Percentiles rank a stretch among this genome's conserved stretches.
phyloP scores from a whole-genome alignment of 2,888 invertebrate genomes.

The Andrena flavipes region DNA sequence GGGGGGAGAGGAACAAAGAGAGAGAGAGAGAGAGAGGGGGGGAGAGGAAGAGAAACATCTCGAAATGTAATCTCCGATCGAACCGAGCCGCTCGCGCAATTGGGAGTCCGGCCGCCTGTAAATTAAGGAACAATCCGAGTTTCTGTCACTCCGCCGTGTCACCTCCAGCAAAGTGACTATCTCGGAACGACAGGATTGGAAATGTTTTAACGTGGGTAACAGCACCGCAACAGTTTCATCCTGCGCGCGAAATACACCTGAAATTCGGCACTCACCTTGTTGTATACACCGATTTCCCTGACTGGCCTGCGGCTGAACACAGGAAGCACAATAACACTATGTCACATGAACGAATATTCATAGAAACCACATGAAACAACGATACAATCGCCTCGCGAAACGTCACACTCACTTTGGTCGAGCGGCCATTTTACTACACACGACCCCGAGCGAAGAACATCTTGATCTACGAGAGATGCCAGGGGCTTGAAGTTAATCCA shows the following conservation, averaged over 20 bases:
- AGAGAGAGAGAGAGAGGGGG: conserved; percentile 19
- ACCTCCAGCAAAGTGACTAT: background rate
- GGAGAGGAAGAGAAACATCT: conserved; percentile 47
- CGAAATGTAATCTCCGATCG: conserved; percentile 21
- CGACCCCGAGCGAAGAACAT: conserved; percentile 57
- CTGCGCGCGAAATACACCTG: conserved; percentile 48
- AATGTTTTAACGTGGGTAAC: conserved; percentile 41
- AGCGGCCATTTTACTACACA: conserved; percentile 82
- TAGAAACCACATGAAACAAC: conserved; percentile 67
- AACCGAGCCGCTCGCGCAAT: conserved; percentile 6
- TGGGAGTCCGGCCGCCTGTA: background rate
- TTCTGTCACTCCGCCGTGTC: background rate
- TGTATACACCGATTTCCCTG: conserved; percentile 46
- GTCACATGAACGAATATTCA: conserved; percentile 67
- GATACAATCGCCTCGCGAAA: conserved; percentile 78
- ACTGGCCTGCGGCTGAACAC: conserved; percentile 47
- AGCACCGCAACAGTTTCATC: conserved; percentile 51
- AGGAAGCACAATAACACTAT: conserved; percentile 57
- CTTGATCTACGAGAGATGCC: conserved; percentile 58
- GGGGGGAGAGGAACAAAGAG: conserved; percentile 20
- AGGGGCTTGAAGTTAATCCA: conserved; percentile 50
- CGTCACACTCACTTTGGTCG: conserved; percentile 78
- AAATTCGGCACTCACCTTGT: conserved; percentile 47
- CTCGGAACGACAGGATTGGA: conserved; percentile 1
- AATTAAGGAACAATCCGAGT: background rate